Evolutionary conservation across 2,113 vertebrate species (phyloP), one percentile per base, ranked within the genome.

Genomic region (Calidris pygmaea): DNA sequence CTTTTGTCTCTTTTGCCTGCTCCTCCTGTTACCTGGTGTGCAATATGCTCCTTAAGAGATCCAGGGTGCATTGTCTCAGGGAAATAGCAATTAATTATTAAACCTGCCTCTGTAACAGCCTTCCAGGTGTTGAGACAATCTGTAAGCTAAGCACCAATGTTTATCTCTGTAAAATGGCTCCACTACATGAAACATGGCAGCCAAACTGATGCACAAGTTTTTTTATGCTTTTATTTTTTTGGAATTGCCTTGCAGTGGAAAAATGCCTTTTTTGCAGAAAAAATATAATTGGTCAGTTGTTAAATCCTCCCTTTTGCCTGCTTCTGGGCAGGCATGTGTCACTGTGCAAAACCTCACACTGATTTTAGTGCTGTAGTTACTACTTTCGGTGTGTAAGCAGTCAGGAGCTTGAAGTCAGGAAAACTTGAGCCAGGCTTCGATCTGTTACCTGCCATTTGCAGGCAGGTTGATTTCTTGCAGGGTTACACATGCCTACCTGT

Each of bases 71-170:
- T 83, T 93, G 88, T 85, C 93, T 89, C 67, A 62, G 72, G 60
- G 80, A 95, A 93, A 63, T 4, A 75, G 50, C 63, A 75, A 96
- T 96, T 82, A 97, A 96, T 97, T 94, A 96, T 96, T 97, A 93
- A 96, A 88, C 30, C 45, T 81, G 87, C 87, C 90, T 96, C 85
- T 91, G 10, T 87, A 82, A 67, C 63, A 94, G 96, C 82, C 67
- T 89, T 88, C 66, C 91, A 95, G 92, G 85, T 94, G 87, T 86
- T 88, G 93, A 96, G 91, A 92, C 93, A 96, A 94, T 92, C 89
- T 79, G 85, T 92, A 96, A 95, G 81, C 50, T 73, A 93, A 96
- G 94, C 93, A 74, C 30, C 55, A 63, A 82, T 87, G 87, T 89
- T 85, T 97, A 71, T 96, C 95, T 87, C 71, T 73, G 81, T 88